Evolutionary conservation across 2,888 invertebrate genomes (phyloP).

Genomic region (Hirtodrosophila duncani): DNA sequence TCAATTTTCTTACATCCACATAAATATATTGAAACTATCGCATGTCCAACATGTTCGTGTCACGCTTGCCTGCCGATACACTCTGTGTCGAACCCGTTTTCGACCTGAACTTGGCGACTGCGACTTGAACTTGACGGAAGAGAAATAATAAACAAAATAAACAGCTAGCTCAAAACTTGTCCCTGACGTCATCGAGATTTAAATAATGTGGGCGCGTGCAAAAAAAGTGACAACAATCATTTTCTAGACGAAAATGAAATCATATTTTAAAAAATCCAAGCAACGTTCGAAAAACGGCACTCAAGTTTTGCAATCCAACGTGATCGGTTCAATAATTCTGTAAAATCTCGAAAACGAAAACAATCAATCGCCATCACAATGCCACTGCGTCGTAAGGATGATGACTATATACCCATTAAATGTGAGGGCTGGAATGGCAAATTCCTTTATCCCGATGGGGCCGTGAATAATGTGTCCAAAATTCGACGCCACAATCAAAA

Average conservation of each 20-base stretch:
- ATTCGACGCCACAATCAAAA: conserved; percentile 75
- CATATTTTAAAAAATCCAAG: conserved; percentile 66
- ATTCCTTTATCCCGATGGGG: conserved; percentile 72
- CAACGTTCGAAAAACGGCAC: conserved; percentile 27
- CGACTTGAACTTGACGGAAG: conserved; percentile 34
- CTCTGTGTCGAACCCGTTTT: too few relatives aligned
- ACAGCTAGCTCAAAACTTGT: not conserved
- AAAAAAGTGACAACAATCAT: conserved; percentile 39
- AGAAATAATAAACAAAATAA: conserved; percentile 15
- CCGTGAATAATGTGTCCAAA: conserved; percentile 74
- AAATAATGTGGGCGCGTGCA: conserved; percentile 30
- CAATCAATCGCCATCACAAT: too few relatives aligned
- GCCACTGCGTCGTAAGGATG: conserved; percentile 68
- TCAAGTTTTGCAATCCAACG: conserved; percentile 46
- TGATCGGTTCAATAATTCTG: conserved; percentile 29
- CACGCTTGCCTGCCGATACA: too few relatives aligned
- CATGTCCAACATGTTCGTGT: too few relatives aligned
- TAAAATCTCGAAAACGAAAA: too few relatives aligned
- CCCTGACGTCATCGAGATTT: conserved; percentile 46
- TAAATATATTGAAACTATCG: too few relatives aligned
- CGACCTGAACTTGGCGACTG: too few relatives aligned
- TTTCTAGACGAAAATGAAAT: conserved; percentile 59
- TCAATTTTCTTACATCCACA: too few relatives aligned
- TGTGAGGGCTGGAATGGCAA: conserved; percentile 78
- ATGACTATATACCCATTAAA: conserved; percentile 78